phyloP scores from a whole-genome alignment of 1,140 invertebrate genomes.

The Antheraea mylitta region DNA sequence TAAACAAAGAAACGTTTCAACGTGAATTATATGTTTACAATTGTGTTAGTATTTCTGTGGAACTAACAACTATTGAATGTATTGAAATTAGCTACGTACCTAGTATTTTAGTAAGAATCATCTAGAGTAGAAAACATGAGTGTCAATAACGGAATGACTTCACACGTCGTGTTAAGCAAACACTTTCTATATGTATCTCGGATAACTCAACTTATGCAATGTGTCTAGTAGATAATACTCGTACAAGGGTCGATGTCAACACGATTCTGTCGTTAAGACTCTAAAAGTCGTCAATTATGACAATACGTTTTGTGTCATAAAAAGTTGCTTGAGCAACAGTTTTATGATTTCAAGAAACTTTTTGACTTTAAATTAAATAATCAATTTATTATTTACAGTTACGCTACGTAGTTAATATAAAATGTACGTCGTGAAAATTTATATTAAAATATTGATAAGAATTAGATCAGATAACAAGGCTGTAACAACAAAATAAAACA shows the following conservation, averaged over 20 bases:
- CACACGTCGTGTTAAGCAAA: not conserved
- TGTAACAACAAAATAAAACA: too few relatives aligned
- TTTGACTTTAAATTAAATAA: not conserved
- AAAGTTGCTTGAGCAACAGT: not conserved
- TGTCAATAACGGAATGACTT: not conserved
- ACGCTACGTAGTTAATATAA: not conserved
- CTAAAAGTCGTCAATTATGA: constrained; percentile 3
- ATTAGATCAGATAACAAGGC: too few relatives aligned
- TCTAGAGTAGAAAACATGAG: not conserved
- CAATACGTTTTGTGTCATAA: constrained; percentile 1
- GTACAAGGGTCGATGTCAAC: not conserved
- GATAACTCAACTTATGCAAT: constrained; percentile 2
- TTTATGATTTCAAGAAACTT: not conserved
- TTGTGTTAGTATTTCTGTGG: too few relatives aligned
- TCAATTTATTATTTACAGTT: not conserved
- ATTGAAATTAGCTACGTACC: too few relatives aligned
- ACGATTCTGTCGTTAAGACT: constrained; percentile 2
- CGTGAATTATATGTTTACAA: too few relatives aligned
- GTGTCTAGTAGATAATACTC: not conserved
- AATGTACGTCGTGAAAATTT: too few relatives aligned
- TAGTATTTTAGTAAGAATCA: not conserved
- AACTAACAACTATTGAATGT: too few relatives aligned
- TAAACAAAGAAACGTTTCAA: too few relatives aligned
- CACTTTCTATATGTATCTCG: constrained; percentile 2
- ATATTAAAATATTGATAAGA: too few relatives aligned